phyloP scores from a whole-genome alignment of 1,140 invertebrate species.

The Drosophila bifasciata region DNA sequence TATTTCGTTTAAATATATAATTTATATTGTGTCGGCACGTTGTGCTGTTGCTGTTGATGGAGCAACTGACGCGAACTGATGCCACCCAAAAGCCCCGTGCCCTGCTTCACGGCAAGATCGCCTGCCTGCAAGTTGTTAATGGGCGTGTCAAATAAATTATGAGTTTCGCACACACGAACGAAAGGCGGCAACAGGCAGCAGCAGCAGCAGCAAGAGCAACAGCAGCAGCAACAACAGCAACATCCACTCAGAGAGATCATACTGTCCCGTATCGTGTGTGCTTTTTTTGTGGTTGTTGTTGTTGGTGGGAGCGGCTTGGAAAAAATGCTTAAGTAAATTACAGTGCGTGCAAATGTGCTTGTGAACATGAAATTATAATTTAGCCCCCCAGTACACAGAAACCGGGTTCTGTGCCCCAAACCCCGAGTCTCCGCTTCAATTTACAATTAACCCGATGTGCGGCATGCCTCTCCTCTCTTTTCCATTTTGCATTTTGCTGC shows the following conservation, averaged over 20 bases:
- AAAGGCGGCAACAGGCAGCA: slow-evolving; percentile 35
- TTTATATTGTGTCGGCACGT: slow-evolving; percentile 80
- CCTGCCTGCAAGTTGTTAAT: slow-evolving; percentile 57
- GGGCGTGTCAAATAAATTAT: slow-evolving; percentile 82
- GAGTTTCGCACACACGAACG: slow-evolving; percentile 75
- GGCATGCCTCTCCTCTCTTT: slow-evolving; percentile 11
- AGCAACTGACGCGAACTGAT: slow-evolving; percentile 70
- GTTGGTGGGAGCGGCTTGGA: slow-evolving; percentile 58
- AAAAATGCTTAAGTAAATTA: slow-evolving; percentile 83
- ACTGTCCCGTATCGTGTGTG: slow-evolving; percentile 6
- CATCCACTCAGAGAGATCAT: slow-evolving; percentile 22
- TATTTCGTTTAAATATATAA: slow-evolving; percentile 54
- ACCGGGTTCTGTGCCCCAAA: too few species aligned
- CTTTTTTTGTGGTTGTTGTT: slow-evolving; percentile 1
- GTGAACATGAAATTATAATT: slow-evolving; percentile 83
- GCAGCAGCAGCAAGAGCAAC: slow-evolving; percentile 20
- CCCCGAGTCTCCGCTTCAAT: slow-evolving; percentile 58
- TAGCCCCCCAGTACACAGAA: slow-evolving; percentile 47
- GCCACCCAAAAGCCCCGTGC: slow-evolving; percentile 57
- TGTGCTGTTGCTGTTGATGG: slow-evolving; percentile 60
- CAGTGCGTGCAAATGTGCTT: slow-evolving; percentile 83
- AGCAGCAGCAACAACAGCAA: too few species aligned
- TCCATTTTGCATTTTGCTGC: slow-evolving; percentile 61
- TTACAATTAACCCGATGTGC: slow-evolving; percentile 68
- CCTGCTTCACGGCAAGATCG: slow-evolving; percentile 17